Base-by-base conservation (phyloP, 1,140 invertebrate species). In the Psilanteris sp. region DNA sequence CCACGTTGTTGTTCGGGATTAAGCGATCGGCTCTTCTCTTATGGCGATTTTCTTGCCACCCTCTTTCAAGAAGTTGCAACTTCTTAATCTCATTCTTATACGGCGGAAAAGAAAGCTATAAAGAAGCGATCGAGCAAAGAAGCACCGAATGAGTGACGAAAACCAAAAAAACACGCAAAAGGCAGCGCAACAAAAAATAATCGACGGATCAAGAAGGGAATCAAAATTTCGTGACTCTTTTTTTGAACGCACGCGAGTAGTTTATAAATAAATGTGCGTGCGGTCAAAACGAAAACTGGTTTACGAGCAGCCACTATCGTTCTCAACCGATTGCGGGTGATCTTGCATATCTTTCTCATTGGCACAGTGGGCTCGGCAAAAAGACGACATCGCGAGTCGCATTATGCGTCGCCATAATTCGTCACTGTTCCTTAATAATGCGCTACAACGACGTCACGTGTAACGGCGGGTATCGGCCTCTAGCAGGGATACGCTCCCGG, bases 281-380 rank as follows among this genome's bases (percentile, higher is more conserved):
- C 50, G 61, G 55, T 44, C 55, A 79, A 68, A 78, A 70, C 70
- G 61, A 64, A 73, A 78, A 74, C 77, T 73, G 67, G 71, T 72
- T 79, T 79, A 72, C 43, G 72, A 67, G 27, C 26, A 39, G 20
- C 48, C 54, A 67, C 74, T 64, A 57, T 50, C 62, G 64, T 41
- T 62, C 54, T 48, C 55, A 32, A 32, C 24, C 61, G 55, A 72
- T 72, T 37, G 67, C 54, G 52, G 31, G 59, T 57, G 74, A 77
- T 72, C 61, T 64, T 55, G 59, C 54, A 59, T 75, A 59, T 66
- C 59, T 57, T 61, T 54, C 54, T 61, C 62, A 75, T 67, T 67
- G 71, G 61, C 61, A 61, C 59, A 57, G 59, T 72, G 37, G 37
- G 27, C 43, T 32, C 9, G 8, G 34, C 15, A 54, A 67, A 74